Evolutionary conservation across 2,797 vertebrate species (phyloP), one percentile per base, ranked within the genome.

Genomic region (Manis crassicaudata): DNA sequence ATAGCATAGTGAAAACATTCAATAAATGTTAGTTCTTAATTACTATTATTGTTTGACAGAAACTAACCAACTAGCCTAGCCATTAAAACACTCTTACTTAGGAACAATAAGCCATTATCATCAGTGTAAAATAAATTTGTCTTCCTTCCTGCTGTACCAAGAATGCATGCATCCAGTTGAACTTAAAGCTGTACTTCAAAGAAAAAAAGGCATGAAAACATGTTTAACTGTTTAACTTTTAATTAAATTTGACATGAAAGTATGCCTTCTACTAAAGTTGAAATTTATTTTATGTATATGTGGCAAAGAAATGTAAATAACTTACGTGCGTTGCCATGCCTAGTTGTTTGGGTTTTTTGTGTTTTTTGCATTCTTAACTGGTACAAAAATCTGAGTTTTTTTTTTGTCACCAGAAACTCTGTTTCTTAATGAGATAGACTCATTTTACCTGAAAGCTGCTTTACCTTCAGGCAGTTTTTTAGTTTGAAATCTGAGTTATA

Each of bases 171-270:
- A 37, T 79, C 73, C 63, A n/a, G 0, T 72, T 77, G 56, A 93
- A 80, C 32, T 91, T 76, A 81, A 82, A 56, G 18, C 23, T 85
- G 7, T 35, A 46, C 73, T 82, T 65, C 7, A 2, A 3, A 82
- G 37, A 46, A 46, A n/a, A 60, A 50, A 40, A 29, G 17, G 17
- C 52, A 70, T 56, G 52, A 82, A 17, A 80, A 58, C n/a, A 27
- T 95, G 12, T 94, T 95, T 95, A 79, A 68, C 37, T 81, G 16
- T 93, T 90, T 77, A 73, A 73, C 52, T 91, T 92, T 81, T 62
- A 70, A 65, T 75, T 85, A 73, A 77, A 85, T 89, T 87, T 92
- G 43, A 83, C 32, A 35, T 80, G 29, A 77, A 85, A 81, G 27
- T 80, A 37, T 75, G 17, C 60, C 40, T 94, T 75, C 86, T 89